Percentiles rank a stretch among this genome's conserved stretches.
These are phyloP conservation scores for Helobdella robusta DNA, from an alignment of 2,888 invertebrate genomes.

Conservation along the genomic window DNA sequence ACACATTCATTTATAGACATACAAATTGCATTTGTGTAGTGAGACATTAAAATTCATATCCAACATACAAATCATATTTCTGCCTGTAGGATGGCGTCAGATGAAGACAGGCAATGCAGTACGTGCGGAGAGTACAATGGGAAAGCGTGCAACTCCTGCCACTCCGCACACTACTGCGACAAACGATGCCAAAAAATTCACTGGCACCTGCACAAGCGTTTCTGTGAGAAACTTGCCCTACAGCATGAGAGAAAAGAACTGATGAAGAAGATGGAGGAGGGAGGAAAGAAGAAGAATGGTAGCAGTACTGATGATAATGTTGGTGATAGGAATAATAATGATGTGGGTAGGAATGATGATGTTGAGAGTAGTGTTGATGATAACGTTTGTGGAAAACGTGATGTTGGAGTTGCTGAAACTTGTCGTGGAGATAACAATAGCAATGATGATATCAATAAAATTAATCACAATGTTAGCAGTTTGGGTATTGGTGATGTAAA, in stretches of 20 bases:
- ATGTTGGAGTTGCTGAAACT: too few species aligned
- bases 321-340: not conserved
- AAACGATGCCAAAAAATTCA: slow-evolving; percentile 82
- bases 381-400: slow-evolving; percentile 2
- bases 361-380: not conserved
- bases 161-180: slow-evolving; percentile 80
- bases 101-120: slow-evolving; percentile 43
- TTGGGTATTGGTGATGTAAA: too few species aligned
- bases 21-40: too few species aligned
- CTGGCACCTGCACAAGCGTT: slow-evolving; percentile 53
- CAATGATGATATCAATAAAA: too few species aligned
- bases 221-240: slow-evolving; percentile 43
- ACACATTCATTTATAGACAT: too few species aligned
- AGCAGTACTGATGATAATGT: not conserved
- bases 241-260: slow-evolving; percentile 25
- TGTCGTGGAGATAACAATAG: too few species aligned
- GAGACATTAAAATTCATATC: too few species aligned
- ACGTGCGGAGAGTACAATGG: slow-evolving; percentile 55
- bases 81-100: slow-evolving; percentile 38
- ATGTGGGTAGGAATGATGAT: not conserved
- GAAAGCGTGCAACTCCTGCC: slow-evolving; percentile 90
- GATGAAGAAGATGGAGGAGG: slow-evolving; percentile 12
- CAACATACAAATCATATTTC: too few species aligned
- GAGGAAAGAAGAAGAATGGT: slow-evolving; percentile 6
- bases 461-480: too few species aligned